Base-by-base conservation (phyloP, 1,140 invertebrate genomes). In the Bombus breviceps region DNA sequence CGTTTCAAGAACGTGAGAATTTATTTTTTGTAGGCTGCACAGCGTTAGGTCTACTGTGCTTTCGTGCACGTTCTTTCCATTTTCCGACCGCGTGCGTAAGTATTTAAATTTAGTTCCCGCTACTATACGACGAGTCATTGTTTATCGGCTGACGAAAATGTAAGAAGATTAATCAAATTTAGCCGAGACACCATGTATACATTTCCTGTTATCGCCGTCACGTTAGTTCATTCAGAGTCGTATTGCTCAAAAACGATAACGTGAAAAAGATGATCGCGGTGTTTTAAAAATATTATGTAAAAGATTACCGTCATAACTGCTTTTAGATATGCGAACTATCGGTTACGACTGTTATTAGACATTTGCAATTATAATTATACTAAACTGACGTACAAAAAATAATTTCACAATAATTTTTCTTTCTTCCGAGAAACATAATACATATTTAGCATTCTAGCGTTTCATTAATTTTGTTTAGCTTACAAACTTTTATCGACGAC, bases 71-170 rank as follows among this genome's bases (percentile, higher is more conserved):
- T 18, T 41, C 6, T 6, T 37, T 28, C 47, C 47, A 37, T 28
- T 75, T 57, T 57, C 43, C 13, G 1, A 28, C 43, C 47, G 47
- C 47, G 5, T 37, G 25, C 74, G 74, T 37, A 57, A 57, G 22
- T 75, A 43, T 75, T 75, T 57, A 75, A 75, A 34, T 75, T 75
- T 75, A 37, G 74, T 41, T 72, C 6, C 39, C 28, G 25, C 13
- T n/a, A 13, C 18, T n/a, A n/a, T 15, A 72, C 25, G 25, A 10
- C 37, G 68, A 28, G 4, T 10, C 37, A 6, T 1, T n/a, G 39
- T n/a, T 34, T 73, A 39, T 72, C 69, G 5, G 15, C 28, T 3
- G 25, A 25, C 32, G 37, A 66, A 64, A 66, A 37, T 28, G 57
- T 62, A 39, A 66, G 43, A 78, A 12, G 10, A 10, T 32, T 62